Conservation (phyloP, 2,888 invertebrate species). For the Operophtera brumata region DNA sequence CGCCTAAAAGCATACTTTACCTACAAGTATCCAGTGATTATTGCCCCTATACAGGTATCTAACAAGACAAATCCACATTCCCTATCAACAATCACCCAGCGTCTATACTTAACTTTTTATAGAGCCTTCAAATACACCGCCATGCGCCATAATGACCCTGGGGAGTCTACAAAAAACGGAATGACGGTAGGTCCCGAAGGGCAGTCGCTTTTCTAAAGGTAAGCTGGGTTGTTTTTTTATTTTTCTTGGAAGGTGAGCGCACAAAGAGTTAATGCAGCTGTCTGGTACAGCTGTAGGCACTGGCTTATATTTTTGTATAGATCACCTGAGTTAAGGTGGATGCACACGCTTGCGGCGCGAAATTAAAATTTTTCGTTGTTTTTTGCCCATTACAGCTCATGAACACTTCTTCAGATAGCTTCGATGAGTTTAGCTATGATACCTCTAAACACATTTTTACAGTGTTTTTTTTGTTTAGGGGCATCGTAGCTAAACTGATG, state of each 20-base stretch:
- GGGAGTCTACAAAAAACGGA: slow-evolving; percentile 58
- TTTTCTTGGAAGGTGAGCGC: slow-evolving; percentile 52
- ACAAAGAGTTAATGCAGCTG: slow-evolving; percentile 73
- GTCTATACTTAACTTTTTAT: slow-evolving; percentile 51
- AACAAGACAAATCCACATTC: slow-evolving; percentile 44
- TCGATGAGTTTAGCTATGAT: too few relatives aligned
- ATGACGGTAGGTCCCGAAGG: slow-evolving; percentile 52
- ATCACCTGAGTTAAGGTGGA: slow-evolving; percentile 1
- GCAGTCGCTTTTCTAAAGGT: slow-evolving; percentile 64
- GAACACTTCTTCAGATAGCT: too few relatives aligned
- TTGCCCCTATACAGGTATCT: background rate
- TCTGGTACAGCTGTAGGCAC: slow-evolving; percentile 60
- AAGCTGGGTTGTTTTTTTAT: slow-evolving; percentile 60
- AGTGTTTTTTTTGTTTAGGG: too few relatives aligned
- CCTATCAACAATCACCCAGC: slow-evolving; percentile 44
- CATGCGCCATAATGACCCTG: slow-evolving; percentile 50
- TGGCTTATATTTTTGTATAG: slow-evolving; percentile 21
- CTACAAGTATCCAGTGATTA: background rate
- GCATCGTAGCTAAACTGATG: too few relatives aligned
- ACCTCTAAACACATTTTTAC: too few relatives aligned
- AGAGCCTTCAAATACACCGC: slow-evolving; percentile 61
- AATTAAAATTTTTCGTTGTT: too few relatives aligned
- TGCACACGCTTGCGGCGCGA: too few relatives aligned
- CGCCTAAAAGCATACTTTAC: background rate
- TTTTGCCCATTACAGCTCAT: too few relatives aligned